Percentiles rank a stretch among this genome's conserved stretches.
Conservation (phyloP, 1,140 invertebrate species). For the Pogonomyrmex californicus region DNA sequence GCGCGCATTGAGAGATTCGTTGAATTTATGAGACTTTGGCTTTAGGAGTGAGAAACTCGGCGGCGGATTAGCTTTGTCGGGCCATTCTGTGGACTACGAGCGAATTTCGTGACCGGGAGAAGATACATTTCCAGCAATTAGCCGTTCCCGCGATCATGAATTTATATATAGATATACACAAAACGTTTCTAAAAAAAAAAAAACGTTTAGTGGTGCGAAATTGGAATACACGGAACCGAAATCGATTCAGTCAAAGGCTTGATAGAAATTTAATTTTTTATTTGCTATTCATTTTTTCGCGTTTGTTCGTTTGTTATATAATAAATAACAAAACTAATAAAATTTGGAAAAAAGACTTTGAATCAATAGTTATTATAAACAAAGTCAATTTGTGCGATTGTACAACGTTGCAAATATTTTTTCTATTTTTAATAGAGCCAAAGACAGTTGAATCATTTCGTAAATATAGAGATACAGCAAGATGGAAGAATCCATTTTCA, state of each 20-base stretch:
- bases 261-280: slow-evolving; percentile 15
- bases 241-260: neutral
- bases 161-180: slow-evolving; percentile 21
- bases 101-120: slow-evolving; percentile 35
- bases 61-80: slow-evolving; percentile 28
- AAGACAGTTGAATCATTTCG: neutral
- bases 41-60: slow-evolving; percentile 34
- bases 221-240: slow-evolving; percentile 17
- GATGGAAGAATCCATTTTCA: neutral
- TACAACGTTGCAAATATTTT: neutral
- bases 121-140: slow-evolving; percentile 38
- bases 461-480: neutral
- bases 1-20: slow-evolving; percentile 29
- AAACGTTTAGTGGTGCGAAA: neutral
- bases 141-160: neutral
- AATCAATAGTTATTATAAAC: neutral
- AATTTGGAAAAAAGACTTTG: neutral
- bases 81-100: slow-evolving; percentile 21
- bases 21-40: slow-evolving; percentile 44
- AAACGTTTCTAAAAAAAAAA: neutral
- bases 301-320: neutral
- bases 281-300: neutral
- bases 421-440: neutral
- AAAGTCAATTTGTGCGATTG: neutral
- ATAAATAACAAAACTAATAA: neutral